Percentiles rank a stretch among this genome's conserved stretches.
Conservation (phyloP, 2,888 invertebrate genomes). For the Lepeophtheirus nordmannii region DNA sequence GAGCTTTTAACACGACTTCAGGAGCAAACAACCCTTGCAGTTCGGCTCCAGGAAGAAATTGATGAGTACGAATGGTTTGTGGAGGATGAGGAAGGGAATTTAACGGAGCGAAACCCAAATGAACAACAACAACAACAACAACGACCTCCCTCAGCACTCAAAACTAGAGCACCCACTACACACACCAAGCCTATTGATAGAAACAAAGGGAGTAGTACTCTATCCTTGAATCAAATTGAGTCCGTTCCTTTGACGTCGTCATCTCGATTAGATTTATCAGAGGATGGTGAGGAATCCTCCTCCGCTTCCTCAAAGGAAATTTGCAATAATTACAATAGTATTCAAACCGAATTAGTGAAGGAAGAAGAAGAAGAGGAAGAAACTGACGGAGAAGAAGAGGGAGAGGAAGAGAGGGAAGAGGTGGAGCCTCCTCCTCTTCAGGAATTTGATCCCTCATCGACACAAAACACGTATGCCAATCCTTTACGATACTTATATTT, state of each 20-base stretch:
- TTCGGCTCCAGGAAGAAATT: conserved; percentile 17
- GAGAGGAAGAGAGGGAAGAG: too few species aligned
- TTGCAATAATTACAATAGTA: too few species aligned
- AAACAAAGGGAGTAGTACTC: neutral
- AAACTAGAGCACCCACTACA: neutral
- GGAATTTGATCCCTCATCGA: neutral
- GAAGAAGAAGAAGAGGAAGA: too few species aligned
- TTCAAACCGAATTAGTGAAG: too few species aligned
- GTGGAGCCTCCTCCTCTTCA: too few species aligned
- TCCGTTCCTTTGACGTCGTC: too few species aligned
- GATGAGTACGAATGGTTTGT: conserved; percentile 25
- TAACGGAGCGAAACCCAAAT: neutral
- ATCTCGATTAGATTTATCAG: too few species aligned
- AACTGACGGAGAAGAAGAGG: too few species aligned
- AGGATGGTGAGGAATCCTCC: too few species aligned
- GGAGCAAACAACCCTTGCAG: conserved; percentile 20
- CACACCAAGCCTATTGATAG: neutral
- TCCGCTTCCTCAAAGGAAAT: too few species aligned
- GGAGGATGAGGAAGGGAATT: conserved; percentile 18
- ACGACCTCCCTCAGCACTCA: conserved; percentile 4
- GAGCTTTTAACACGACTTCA: conserved; percentile 23
- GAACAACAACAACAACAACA: too few species aligned
- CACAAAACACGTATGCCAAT: conserved; percentile 11
- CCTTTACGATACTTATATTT: conserved; percentile 3
- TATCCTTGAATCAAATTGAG: neutral